Conservation (phyloP, 1,140 invertebrate genomes). For the Vanessa tameamea region DNA sequence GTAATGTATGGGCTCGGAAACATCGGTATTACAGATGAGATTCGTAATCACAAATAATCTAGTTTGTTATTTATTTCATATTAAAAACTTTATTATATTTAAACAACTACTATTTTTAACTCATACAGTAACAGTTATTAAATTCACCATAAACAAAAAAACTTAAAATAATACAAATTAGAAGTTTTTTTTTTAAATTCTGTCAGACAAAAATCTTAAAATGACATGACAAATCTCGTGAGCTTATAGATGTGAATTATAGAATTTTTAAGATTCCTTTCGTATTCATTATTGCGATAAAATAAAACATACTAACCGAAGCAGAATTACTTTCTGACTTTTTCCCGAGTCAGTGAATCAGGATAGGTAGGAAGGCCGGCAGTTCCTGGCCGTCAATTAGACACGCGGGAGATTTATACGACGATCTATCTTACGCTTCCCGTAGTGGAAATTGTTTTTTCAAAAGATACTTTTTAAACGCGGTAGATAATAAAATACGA, state of each 20-base stretch:
- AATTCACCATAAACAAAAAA: too few species aligned
- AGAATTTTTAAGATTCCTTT: neutral
- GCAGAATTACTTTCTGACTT: conserved; percentile 33
- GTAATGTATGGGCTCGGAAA: conserved; percentile 52
- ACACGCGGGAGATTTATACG: conserved; percentile 70
- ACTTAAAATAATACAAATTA: too few species aligned
- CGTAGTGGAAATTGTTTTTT: conserved; percentile 60
- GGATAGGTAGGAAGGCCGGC: conserved; percentile 48
- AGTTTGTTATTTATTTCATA: conserved; percentile 28
- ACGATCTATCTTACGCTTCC: conserved; percentile 61
- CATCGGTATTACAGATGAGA: conserved; percentile 49
- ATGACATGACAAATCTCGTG: neutral
- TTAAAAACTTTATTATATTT: neutral
- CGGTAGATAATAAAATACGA: conserved; percentile 33
- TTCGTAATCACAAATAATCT: conserved; percentile 42
- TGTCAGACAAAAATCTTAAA: neutral
- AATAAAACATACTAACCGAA: conserved; percentile 18
- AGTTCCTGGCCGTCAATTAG: conserved; percentile 70
- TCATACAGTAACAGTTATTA: too few species aligned
- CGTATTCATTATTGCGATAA: conserved; percentile 3
- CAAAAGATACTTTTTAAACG: conserved; percentile 51
- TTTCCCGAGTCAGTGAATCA: conserved; percentile 57
- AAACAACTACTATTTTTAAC: too few species aligned
- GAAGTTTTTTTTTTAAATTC: too few species aligned
- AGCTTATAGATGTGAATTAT: neutral